Evolutionary conservation across 2,113 vertebrate genomes (phyloP).

Genomic region (Taurulus bubalis): DNA sequence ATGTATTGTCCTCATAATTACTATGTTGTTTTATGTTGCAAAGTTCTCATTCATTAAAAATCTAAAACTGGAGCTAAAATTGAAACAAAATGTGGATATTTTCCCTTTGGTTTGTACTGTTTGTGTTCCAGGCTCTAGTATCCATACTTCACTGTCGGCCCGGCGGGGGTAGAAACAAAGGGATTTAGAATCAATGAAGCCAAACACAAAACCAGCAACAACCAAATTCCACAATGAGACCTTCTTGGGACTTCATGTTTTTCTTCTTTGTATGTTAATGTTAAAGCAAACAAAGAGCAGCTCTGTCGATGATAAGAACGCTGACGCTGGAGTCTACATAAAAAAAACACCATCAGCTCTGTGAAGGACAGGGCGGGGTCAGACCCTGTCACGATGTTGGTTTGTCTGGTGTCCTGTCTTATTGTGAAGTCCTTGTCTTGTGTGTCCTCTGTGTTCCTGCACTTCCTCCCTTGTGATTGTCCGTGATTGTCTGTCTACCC

Average conservation of each 20-base stretch:
- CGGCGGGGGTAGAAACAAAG: slow-evolving; percentile 65
- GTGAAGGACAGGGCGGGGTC: slow-evolving; percentile 20
- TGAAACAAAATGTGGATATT: not conserved
- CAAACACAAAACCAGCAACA: slow-evolving; percentile 41
- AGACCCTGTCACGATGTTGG: too few species aligned
- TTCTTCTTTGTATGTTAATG: not conserved
- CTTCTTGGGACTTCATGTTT: not conserved
- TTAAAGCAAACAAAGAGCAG: slow-evolving; percentile 76
- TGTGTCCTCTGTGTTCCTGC: too few species aligned
- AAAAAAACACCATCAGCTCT: slow-evolving; percentile 85
- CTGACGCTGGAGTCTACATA: slow-evolving; percentile 86
- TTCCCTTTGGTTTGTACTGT: not conserved
- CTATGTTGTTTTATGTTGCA: not conserved
- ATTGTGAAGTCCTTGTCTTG: too few species aligned
- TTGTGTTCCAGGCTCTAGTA: slow-evolving; percentile 86
- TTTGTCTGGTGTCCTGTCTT: too few species aligned
- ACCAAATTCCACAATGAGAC: not conserved
- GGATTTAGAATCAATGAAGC: slow-evolving; percentile 52
- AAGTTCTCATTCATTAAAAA: not conserved
- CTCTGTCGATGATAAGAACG: slow-evolving; percentile 82
- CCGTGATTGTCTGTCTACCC: too few species aligned
- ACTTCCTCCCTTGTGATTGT: too few species aligned
- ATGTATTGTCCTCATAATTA: too few species aligned
- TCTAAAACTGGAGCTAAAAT: not conserved
- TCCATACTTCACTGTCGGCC: slow-evolving; percentile 93